These are phyloP conservation scores for Halichoeres trimaculatus DNA, from an alignment of 2,113 vertebrate species.

Conservation along the genomic window DNA sequence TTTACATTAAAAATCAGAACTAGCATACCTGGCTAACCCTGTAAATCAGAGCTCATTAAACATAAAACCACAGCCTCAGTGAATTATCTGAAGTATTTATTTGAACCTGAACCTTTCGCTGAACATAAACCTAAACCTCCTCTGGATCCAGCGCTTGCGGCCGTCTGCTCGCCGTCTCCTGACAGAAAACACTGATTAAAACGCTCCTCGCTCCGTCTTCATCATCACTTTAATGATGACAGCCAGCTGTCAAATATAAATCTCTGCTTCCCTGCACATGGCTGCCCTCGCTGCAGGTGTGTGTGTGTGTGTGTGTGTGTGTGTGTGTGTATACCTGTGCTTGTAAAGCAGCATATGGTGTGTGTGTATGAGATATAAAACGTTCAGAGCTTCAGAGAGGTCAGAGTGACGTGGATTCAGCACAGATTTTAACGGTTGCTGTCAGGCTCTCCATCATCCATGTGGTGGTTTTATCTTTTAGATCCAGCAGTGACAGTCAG, in stretches of 20 bases:
- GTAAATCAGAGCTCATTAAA: too few relatives aligned
- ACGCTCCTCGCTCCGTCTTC: constrained; percentile 6
- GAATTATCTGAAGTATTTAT: too few relatives aligned
- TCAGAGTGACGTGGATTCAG: too few relatives aligned
- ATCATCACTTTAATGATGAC: constrained; percentile 20
- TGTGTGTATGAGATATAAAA: neutral
- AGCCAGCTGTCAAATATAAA: constrained; percentile 12
- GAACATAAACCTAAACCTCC: too few relatives aligned
- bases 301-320: constrained; percentile 6
- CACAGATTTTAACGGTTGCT: too few relatives aligned
- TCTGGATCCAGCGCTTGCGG: neutral
- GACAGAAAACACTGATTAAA: constrained; percentile 3
- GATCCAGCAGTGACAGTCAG: too few relatives aligned
- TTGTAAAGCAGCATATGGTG: constrained; percentile 33
- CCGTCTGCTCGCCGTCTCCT: neutral
- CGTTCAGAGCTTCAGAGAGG: neutral
- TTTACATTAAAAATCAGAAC: too few relatives aligned
- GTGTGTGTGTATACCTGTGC: constrained; percentile 12
- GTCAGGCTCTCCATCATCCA: too few relatives aligned
- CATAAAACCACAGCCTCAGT: too few relatives aligned
- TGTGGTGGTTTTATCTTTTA: too few relatives aligned
- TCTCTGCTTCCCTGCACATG: neutral
- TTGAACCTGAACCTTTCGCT: too few relatives aligned
- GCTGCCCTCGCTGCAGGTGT: constrained; percentile 1
- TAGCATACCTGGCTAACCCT: too few relatives aligned